These are phyloP conservation scores for Platycercus adscitus DNA, from an alignment of 2,113 vertebrate genomes.

Conservation along the genomic window DNA sequence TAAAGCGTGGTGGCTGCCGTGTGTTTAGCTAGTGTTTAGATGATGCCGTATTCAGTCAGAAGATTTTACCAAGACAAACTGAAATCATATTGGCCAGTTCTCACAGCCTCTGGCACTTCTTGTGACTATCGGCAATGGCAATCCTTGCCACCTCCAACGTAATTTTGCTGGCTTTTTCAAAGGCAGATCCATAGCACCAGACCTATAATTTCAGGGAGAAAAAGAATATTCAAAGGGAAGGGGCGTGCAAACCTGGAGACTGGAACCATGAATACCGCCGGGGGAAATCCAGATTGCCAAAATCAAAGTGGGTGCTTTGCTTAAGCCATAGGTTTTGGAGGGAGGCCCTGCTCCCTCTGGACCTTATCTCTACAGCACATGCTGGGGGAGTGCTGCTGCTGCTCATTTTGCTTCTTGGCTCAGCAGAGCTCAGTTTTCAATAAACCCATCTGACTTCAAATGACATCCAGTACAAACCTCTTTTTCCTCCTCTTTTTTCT, in stretches of 20 bases:
- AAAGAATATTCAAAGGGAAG: neutral
- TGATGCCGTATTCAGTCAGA: neutral
- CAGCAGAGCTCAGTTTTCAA: constrained; percentile 3
- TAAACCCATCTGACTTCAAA: neutral
- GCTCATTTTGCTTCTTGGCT: neutral
- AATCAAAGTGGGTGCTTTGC: neutral
- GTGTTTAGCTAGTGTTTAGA: neutral
- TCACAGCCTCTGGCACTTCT: neutral
- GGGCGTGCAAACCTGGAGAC: neutral
- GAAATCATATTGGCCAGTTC: neutral
- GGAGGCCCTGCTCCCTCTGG: neutral
- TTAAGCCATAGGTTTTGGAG: neutral
- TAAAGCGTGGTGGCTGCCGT: neutral
- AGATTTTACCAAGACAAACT: neutral
- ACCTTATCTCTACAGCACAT: rapidly evolving
- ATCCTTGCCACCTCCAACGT: neutral
- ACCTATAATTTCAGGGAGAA: neutral
- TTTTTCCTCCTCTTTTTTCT: constrained; percentile 39
- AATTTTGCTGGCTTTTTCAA: neutral
- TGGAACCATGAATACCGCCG: neutral
- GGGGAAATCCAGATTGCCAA: neutral
- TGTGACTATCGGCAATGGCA: neutral
- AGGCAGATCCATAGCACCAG: neutral
- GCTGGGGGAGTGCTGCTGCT: neutral
- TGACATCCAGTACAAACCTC: constrained; percentile 36